Percentiles rank a stretch among this genome's conserved stretches.
Evolutionary conservation across 2,888 invertebrate species (phyloP).

Genomic region (Ormyrus thymus): DNA sequence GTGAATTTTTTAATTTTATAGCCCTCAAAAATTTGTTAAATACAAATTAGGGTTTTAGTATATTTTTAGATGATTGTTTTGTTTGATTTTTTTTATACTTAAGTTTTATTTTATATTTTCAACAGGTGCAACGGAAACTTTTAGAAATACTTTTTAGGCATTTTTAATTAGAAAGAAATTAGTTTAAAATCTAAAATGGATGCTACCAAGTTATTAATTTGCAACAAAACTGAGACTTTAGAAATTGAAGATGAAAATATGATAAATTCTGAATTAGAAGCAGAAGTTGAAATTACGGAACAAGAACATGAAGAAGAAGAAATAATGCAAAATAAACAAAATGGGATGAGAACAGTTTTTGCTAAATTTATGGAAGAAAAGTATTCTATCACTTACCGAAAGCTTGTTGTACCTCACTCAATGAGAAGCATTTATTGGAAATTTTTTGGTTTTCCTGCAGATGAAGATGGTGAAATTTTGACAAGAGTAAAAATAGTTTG

Average conservation of each 20-base stretch:
- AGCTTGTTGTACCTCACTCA: conserved; percentile 75
- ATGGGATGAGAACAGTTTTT: conserved; percentile 56
- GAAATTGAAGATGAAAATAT: conserved; percentile 8
- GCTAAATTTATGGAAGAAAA: conserved; percentile 73
- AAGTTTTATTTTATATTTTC: conserved; percentile 1
- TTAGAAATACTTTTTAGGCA: not conserved
- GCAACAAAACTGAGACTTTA: not conserved
- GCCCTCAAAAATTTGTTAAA: not conserved
- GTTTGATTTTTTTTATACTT: not conserved
- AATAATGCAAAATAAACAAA: conserved; percentile 9
- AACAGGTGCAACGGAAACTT: not conserved
- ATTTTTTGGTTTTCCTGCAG: conserved; percentile 77
- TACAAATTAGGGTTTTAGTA: not conserved
- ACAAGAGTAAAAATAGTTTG: conserved; percentile 76
- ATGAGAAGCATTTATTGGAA: conserved; percentile 77
- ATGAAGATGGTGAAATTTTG: conserved; percentile 74
- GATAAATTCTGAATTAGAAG: conserved; percentile 8
- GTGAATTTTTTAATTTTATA: too few relatives aligned
- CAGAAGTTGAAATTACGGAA: conserved; percentile 32
- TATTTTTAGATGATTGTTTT: not conserved
- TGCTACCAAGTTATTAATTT: not conserved
- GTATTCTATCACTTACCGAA: conserved; percentile 73
- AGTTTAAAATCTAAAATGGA: conserved; percentile 16
- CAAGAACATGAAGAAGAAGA: conserved; percentile 34
- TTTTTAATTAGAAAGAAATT: not conserved